These are phyloP conservation scores for Athalia circularis DNA, from an alignment of 2,888 invertebrate genomes.

Conservation along the genomic window DNA sequence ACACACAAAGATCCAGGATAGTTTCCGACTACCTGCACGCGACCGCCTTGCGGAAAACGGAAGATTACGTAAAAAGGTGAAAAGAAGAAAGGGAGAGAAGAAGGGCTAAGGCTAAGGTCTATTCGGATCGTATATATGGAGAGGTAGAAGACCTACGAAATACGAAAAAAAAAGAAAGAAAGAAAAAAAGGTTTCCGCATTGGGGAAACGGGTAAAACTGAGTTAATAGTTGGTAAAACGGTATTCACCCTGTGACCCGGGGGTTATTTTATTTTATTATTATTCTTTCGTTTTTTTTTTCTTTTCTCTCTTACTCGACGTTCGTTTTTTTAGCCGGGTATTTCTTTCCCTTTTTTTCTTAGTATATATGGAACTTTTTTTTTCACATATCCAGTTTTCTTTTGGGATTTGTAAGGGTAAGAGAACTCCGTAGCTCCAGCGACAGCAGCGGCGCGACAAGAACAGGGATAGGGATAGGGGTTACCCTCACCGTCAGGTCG, in stretches of 20 bases:
- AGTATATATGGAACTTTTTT: constrained; percentile 49
- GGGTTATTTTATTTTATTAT: constrained; percentile 55
- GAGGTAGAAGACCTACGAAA: too few relatives aligned
- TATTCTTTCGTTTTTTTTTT: constrained; percentile 48
- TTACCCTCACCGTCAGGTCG: constrained; percentile 17
- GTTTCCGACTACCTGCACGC: constrained; percentile 59
- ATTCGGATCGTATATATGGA: too few relatives aligned
- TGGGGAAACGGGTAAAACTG: constrained; percentile 71
- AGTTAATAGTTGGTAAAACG: constrained; percentile 75
- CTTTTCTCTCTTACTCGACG: neutral
- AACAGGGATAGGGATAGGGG: constrained; percentile 23
- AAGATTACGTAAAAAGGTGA: constrained; percentile 61
- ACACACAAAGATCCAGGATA: neutral
- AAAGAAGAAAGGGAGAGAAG: constrained; percentile 47
- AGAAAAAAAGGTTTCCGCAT: constrained; percentile 62
- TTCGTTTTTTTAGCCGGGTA: too few relatives aligned
- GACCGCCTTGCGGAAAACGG: constrained; percentile 52
- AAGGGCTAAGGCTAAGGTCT: constrained; percentile 2
- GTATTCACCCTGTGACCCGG: constrained; percentile 72
- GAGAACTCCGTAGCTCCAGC: constrained; percentile 6
- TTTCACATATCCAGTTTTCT: constrained; percentile 11
- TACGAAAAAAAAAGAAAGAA: constrained; percentile 1
- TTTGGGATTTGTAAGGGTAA: constrained; percentile 42
- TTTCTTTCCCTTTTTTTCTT: constrained; percentile 53
- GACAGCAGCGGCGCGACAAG: too few relatives aligned